A percentile compares a stretch with the other conserved stretches of the same genome.
Conservation (phyloP, 2,113 vertebrate genomes). For the Scytalopus superciliaris region DNA sequence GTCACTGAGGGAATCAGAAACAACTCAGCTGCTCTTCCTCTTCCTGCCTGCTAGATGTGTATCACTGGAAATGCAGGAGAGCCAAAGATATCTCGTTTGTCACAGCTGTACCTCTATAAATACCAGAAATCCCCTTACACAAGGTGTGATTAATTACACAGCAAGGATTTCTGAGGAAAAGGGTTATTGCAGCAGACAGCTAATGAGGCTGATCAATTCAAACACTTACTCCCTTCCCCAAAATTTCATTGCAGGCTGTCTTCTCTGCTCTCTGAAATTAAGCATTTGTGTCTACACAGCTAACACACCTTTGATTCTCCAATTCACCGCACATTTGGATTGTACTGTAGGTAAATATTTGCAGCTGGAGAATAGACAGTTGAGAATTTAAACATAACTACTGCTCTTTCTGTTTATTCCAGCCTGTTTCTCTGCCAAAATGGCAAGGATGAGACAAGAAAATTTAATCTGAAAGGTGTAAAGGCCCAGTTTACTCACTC, state of each 20-base stretch:
- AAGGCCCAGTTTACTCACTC: background rate
- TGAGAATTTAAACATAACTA: constrained; percentile 41
- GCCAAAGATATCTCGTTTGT: background rate
- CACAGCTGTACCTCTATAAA: background rate
- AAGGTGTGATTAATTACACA: constrained; percentile 17
- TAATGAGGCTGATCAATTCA: constrained; percentile 63
- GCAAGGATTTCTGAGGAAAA: background rate
- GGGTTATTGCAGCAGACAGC: background rate
- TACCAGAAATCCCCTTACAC: background rate
- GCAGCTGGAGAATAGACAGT: constrained; percentile 19
- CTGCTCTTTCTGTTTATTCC: constrained; percentile 38
- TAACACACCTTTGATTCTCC: constrained; percentile 73
- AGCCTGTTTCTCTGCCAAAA: background rate
- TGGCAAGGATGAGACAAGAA: background rate
- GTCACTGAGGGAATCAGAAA: background rate
- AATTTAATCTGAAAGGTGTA: background rate
- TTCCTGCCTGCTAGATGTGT: background rate
- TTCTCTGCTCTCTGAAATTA: constrained; percentile 67
- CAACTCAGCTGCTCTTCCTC: background rate
- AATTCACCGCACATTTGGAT: constrained; percentile 73
- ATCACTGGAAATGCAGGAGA: background rate
- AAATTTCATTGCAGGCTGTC: constrained; percentile 52
- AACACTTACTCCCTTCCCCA: constrained; percentile 12
- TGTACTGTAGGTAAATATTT: constrained; percentile 65
- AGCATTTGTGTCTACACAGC: constrained; percentile 67